A percentile compares a stretch with the other conserved stretches of the same genome.
phyloP scores from a whole-genome alignment of 1,140 invertebrate species.

The Stratiolaelaps scimitus region DNA sequence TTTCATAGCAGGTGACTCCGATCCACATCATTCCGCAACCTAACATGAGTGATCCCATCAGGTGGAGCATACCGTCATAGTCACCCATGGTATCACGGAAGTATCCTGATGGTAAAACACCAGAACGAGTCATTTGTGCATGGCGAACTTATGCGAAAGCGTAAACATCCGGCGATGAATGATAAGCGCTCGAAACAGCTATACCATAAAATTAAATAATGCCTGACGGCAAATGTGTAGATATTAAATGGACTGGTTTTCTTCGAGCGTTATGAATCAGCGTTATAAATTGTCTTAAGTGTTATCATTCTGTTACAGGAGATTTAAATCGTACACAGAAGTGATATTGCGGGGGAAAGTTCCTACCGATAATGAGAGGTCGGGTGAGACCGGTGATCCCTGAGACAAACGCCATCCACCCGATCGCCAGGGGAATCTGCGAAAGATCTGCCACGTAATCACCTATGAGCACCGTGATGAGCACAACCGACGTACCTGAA shows the following conservation, averaged over 20 bases:
- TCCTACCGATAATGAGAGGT: slow-evolving; percentile 3
- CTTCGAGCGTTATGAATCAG: too few species aligned
- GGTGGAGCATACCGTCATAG: slow-evolving; percentile 1
- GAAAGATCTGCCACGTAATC: slow-evolving; percentile 1
- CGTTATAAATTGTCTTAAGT: too few species aligned
- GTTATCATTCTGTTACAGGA: too few species aligned
- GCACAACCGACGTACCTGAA: slow-evolving; percentile 3
- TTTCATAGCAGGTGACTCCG: slow-evolving; percentile 3
- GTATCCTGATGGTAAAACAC: not conserved
- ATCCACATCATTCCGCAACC: not conserved
- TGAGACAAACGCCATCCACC: slow-evolving; percentile 19
- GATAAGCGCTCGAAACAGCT: too few species aligned
- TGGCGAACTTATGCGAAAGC: too few species aligned
- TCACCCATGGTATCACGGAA: slow-evolving; percentile 19
- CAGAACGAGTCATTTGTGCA: too few species aligned
- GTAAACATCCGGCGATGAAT: too few species aligned
- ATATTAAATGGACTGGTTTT: too few species aligned
- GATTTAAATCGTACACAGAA: too few species aligned
- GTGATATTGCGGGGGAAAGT: too few species aligned
- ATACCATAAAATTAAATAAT: too few species aligned
- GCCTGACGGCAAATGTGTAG: too few species aligned
- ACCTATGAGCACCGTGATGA: slow-evolving; percentile 2
- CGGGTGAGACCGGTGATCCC: not conserved
- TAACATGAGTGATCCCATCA: slow-evolving; percentile 6
- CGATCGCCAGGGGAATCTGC: not conserved